These are phyloP conservation scores for Melanchra persicariae DNA, from an alignment of 2,888 invertebrate species.

Conservation along the genomic window DNA sequence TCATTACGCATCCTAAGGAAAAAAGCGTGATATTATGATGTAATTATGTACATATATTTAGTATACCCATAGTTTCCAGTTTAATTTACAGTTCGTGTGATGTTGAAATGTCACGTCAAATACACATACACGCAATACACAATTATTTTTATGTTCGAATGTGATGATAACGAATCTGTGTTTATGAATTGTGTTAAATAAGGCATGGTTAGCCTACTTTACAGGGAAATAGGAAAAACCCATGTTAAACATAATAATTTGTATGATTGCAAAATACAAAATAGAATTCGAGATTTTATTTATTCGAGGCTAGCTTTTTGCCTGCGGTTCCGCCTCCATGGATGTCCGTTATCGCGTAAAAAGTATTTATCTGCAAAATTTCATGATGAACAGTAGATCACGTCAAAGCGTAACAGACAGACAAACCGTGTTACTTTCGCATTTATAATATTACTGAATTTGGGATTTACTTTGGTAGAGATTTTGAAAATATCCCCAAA, in stretches of 20 bases:
- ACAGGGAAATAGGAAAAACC: background rate
- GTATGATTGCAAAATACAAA: background rate
- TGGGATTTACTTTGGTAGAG: too few species aligned
- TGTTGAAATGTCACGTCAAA: conserved; percentile 14
- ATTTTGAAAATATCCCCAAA: too few species aligned
- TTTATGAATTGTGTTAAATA: conserved; percentile 18
- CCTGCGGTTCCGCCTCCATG: too few species aligned
- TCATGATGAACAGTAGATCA: too few species aligned
- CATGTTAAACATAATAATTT: background rate
- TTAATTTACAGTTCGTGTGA: conserved; percentile 35
- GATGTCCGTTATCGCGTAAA: too few species aligned
- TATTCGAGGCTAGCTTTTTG: too few species aligned
- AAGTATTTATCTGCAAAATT: too few species aligned
- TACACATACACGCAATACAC: conserved; percentile 20
- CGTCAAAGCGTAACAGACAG: too few species aligned
- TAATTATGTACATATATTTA: background rate
- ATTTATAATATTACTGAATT: too few species aligned
- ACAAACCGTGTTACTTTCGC: too few species aligned
- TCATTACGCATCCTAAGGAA: background rate
- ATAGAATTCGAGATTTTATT: too few species aligned
- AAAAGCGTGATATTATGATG: background rate
- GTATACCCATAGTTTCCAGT: conserved; percentile 11
- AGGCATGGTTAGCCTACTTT: conserved; percentile 5
- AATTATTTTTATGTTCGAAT: conserved; percentile 27
- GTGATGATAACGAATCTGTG: conserved; percentile 42